phyloP scores from a whole-genome alignment of 2,888 invertebrate species.

The Osmoderma eremita region DNA sequence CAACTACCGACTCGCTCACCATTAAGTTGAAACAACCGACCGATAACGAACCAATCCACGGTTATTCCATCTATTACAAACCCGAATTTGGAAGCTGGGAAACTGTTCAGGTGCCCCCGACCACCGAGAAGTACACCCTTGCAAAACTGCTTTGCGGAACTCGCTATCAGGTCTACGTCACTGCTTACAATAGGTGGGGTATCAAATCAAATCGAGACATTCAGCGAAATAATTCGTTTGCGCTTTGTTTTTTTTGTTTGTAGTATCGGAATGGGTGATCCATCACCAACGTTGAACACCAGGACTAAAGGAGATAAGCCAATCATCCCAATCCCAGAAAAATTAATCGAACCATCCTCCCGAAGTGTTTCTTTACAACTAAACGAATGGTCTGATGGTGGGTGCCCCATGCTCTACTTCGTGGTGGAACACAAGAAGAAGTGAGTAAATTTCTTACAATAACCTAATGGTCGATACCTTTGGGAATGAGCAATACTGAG shows the following conservation, averaged over 20 bases:
- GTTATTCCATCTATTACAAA: slow-evolving; percentile 92
- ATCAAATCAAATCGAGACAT: neutral
- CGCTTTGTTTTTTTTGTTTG: slow-evolving; percentile 47
- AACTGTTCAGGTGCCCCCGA: slow-evolving; percentile 77
- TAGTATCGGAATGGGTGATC: slow-evolving; percentile 92
- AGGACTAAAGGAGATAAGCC: slow-evolving; percentile 95
- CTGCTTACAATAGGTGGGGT: slow-evolving; percentile 87
- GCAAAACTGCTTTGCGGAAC: slow-evolving; percentile 93
- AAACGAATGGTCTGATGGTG: slow-evolving; percentile 93
- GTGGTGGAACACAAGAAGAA: slow-evolving; percentile 94
- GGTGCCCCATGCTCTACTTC: slow-evolving; percentile 95
- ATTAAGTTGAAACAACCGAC: slow-evolving; percentile 78
- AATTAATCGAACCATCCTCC: slow-evolving; percentile 93
- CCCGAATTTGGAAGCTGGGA: slow-evolving; percentile 96
- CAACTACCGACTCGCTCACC: slow-evolving; percentile 79
- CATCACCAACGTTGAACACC: slow-evolving; percentile 88
- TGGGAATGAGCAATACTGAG: too few relatives aligned
- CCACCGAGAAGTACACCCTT: slow-evolving; percentile 83
- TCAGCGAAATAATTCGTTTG: neutral
- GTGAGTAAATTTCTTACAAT: slow-evolving; percentile 72
- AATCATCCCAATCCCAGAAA: slow-evolving; percentile 87
- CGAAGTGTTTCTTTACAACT: slow-evolving; percentile 92
- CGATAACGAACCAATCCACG: slow-evolving; percentile 89
- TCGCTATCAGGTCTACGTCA: slow-evolving; percentile 91
- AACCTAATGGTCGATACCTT: too few relatives aligned